Evolutionary conservation across 1,140 invertebrate species (phyloP).

Genomic region (Zaprionus vittiger): DNA sequence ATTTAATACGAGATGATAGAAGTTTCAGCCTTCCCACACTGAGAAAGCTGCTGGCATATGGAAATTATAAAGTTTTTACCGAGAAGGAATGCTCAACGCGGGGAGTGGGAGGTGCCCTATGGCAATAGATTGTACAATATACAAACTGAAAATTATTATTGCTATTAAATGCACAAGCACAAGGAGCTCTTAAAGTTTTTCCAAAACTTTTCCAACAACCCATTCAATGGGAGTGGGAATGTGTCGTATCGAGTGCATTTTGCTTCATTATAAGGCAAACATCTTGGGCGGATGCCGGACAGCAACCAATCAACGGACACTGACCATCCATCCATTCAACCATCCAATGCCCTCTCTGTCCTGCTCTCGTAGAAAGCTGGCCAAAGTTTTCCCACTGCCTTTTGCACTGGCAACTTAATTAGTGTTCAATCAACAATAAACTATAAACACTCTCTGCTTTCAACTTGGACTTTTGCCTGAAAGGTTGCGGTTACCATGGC

Average conservation of each 20-base stretch:
- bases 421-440: slow-evolving; percentile 83
- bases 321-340: slow-evolving; percentile 62
- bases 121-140: slow-evolving; percentile 67
- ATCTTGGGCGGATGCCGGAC: slow-evolving; percentile 57
- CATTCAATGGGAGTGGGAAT: slow-evolving; percentile 11
- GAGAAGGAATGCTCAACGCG: background rate
- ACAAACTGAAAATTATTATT: slow-evolving; percentile 79
- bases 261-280: slow-evolving; percentile 68
- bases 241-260: slow-evolving; percentile 54
- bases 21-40: slow-evolving; percentile 55
- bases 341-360: background rate
- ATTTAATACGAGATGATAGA: slow-evolving; percentile 59
- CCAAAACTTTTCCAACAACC: slow-evolving; percentile 58
- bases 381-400: slow-evolving; percentile 63
- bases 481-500: slow-evolving; percentile 78
- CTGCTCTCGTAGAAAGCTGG: slow-evolving; percentile 22
- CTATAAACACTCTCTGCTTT: slow-evolving; percentile 77
- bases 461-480: slow-evolving; percentile 75
- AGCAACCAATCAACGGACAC: slow-evolving; percentile 68
- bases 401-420: slow-evolving; percentile 77
- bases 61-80: slow-evolving; percentile 74
- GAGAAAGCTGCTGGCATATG: slow-evolving; percentile 58
- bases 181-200: slow-evolving; percentile 69
- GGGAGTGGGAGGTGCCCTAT: slow-evolving; percentile 14
- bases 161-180: slow-evolving; percentile 78